Conservation (phyloP, 2,888 invertebrate genomes). For the Scaptomyza polygonia region DNA sequence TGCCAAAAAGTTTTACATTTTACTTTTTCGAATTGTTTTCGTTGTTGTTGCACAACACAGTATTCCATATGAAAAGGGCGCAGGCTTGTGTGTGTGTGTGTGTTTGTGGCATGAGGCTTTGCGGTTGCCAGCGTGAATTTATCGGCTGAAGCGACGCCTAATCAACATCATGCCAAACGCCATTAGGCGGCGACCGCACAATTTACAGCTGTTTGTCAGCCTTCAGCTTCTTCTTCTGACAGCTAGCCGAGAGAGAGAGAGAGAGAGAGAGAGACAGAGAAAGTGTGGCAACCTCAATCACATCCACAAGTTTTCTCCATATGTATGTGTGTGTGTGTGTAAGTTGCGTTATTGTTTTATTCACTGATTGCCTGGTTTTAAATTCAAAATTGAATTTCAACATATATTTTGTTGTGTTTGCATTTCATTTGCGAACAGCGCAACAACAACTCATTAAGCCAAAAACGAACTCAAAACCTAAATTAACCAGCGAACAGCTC, state of each 20-base stretch:
- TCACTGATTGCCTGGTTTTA: slow-evolving; percentile 35
- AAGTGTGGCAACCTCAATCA: background rate
- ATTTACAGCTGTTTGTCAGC: slow-evolving; percentile 66
- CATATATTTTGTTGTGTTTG: slow-evolving; percentile 68
- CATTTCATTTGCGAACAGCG: slow-evolving; percentile 61
- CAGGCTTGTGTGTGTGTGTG: slow-evolving; percentile 28
- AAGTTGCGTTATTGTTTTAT: slow-evolving; percentile 47
- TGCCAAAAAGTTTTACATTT: slow-evolving; percentile 70
- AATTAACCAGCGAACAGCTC: background rate
- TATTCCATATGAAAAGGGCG: slow-evolving; percentile 71
- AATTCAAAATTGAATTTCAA: slow-evolving; percentile 69
- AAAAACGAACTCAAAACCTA: slow-evolving; percentile 18
- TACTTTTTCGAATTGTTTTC: slow-evolving; percentile 30
- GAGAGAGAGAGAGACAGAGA: too few species aligned
- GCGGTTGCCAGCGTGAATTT: slow-evolving; percentile 61
- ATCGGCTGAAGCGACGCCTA: slow-evolving; percentile 75
- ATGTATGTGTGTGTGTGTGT: background rate
- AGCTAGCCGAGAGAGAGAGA: too few species aligned
- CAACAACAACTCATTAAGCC: slow-evolving; percentile 54
- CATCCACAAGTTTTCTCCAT: slow-evolving; percentile 15
- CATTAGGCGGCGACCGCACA: slow-evolving; percentile 66
- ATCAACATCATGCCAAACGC: slow-evolving; percentile 70
- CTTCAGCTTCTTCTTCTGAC: slow-evolving; percentile 9
- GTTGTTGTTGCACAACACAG: slow-evolving; percentile 27
- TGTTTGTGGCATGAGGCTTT: slow-evolving; percentile 31